phyloP scores from a whole-genome alignment of 2,797 vertebrate species.

The Sebastes itinus region DNA sequence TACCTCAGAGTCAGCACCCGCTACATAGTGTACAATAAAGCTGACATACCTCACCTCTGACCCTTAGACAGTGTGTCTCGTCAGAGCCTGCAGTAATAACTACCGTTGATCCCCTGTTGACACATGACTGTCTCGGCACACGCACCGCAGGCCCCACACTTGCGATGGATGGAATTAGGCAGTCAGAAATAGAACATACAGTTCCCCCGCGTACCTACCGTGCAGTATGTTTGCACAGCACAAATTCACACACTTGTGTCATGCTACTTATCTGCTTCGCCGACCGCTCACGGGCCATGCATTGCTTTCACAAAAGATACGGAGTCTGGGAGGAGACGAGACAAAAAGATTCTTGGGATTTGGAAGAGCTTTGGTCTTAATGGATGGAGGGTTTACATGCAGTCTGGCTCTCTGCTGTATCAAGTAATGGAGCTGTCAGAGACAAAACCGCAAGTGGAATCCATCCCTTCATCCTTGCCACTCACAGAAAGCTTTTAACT shows the following conservation, averaged over 20 bases:
- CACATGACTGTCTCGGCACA: conserved; percentile 69
- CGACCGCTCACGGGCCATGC: not conserved
- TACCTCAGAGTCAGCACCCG: conserved; percentile 61
- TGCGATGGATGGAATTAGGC: conserved; percentile 61
- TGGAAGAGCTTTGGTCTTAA: conserved; percentile 46
- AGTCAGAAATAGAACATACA: conserved; percentile 46
- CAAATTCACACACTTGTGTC: conserved; percentile 20
- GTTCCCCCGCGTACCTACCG: not conserved
- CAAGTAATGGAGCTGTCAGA: conserved; percentile 63
- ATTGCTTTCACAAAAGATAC: conserved; percentile 10
- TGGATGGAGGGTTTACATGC: conserved; percentile 44
- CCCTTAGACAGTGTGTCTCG: conserved; percentile 75
- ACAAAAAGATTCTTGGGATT: conserved; percentile 34
- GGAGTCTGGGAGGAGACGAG: not conserved
- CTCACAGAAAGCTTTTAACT: conserved; percentile 68
- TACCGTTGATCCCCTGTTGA: conserved; percentile 74
- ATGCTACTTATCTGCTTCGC: conserved; percentile 1
- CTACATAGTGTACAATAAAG: conserved; percentile 64
- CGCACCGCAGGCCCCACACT: conserved; percentile 46
- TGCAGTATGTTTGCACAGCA: conserved; percentile 46
- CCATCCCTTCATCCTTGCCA: conserved; percentile 48
- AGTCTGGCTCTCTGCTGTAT: conserved; percentile 31
- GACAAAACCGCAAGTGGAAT: conserved; percentile 38
- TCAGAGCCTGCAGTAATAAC: conserved; percentile 74
- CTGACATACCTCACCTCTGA: conserved; percentile 75